These are phyloP conservation scores for Ascaphus truei DNA, from an alignment of 2,113 vertebrate species.

Conservation along the genomic window DNA sequence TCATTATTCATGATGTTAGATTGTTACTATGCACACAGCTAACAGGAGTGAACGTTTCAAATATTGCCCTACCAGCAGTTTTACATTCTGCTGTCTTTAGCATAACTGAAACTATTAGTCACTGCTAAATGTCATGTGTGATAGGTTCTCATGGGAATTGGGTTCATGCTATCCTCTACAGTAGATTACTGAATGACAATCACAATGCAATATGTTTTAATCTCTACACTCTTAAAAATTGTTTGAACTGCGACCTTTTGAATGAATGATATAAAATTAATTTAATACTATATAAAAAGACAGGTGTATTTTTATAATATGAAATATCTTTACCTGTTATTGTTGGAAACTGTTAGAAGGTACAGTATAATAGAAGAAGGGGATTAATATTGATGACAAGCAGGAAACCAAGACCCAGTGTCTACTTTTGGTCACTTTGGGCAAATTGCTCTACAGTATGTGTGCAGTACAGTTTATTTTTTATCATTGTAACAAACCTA, in stretches of 20 bases:
- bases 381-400: too few species aligned
- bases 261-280: too few species aligned
- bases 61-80: not conserved
- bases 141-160: not conserved
- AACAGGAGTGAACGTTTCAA: not conserved
- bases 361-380: too few species aligned
- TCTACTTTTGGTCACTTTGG: too few species aligned
- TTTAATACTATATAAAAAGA: not conserved
- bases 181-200: not conserved
- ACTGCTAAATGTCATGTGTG: constrained; percentile 3
- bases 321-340: too few species aligned
- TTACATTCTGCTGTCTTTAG: constrained; percentile 2
- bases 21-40: not conserved
- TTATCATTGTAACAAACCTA: too few species aligned
- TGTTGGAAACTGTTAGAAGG: too few species aligned
- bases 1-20: not conserved
- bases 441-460: too few species aligned
- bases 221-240: not conserved
- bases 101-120: not conserved
- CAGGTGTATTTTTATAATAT: not conserved
- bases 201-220: not conserved
- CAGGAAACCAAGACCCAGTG: too few species aligned
- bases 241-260: not conserved
- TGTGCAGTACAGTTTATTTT: too few species aligned
- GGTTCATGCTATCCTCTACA: not conserved